Base-by-base conservation (phyloP, 2,113 vertebrate species). In the Heteronetta atricapilla region DNA sequence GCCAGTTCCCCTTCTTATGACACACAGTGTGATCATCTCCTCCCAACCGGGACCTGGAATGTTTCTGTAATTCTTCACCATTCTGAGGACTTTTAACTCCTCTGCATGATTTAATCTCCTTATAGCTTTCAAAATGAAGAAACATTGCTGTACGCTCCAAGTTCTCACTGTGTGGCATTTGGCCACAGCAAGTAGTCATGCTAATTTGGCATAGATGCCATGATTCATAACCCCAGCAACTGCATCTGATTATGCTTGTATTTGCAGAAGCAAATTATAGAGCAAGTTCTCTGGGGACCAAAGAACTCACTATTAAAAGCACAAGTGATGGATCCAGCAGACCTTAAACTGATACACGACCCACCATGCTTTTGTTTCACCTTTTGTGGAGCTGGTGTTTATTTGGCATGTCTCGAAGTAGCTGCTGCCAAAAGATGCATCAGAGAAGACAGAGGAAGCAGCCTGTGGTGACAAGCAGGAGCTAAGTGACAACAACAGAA, bases 171-270 rank as follows among this genome's bases (percentile, higher is more conserved):
- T 3, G 0, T 84, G 84, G 84, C 69, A 64, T 92, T 94, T 96
- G 80, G 94, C 70, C 89, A 75, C 84, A n/a, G 62, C 3, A 5
- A 92, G 89, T 44, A 93, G 77, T 82, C 83, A 69, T 76, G 77
- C 66, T 95, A 92, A 88, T 88, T 94, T 89, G 82, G 94, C 89
- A 89, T 23, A 62, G 72, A 86, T 78, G 42, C 72, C 60, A 14
- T 70, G 72, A 91, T 80, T 94, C 95, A 85, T n/a, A 97, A 91
- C 74, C 89, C 86, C 91, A 80, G 94, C 84, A 92, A 96, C 94
- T 91, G 89, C 82, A 93, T 77, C 78, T 93, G 13, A 6, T 85
- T 94, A 70, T 29, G 28, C 50, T 80, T 90, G n/a, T 66, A 8
- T 91, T 63, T 89, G 72, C 50, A 83, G 59, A 40, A 44, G 42